These are phyloP conservation scores for Ciona savignyi DNA, from an alignment of 23 tunicate genomes.

Conservation along the genomic window DNA sequence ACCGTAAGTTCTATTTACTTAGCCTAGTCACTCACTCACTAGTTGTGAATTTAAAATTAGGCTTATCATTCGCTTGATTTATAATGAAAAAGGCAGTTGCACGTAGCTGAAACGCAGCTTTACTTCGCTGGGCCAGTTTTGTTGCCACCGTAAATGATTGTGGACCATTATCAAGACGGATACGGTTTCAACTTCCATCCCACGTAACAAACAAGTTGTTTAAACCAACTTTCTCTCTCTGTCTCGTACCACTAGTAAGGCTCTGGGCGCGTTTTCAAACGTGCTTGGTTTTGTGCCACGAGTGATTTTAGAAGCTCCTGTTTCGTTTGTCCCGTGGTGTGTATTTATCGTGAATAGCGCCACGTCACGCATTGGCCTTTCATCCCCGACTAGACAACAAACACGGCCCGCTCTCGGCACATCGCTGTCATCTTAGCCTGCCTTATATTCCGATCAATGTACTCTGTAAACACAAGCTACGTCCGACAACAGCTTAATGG, in stretches of 20 bases:
- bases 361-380: background rate
- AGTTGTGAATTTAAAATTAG: no score
- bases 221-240: background rate
- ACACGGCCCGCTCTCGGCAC: background rate
- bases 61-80: no score
- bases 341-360: background rate
- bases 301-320: background rate
- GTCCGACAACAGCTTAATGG: background rate
- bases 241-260: background rate
- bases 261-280: background rate
- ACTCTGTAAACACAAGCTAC: background rate
- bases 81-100: no score
- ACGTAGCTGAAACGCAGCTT: no score
- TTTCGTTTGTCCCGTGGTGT: background rate
- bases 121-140: no score
- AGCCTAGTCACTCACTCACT: no score
- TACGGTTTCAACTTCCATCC: no score
- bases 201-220: background rate
- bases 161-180: no score
- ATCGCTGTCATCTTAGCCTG: background rate
- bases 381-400: background rate
- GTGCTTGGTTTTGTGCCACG: background rate
- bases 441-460: background rate
- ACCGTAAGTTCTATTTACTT: no score
- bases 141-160: no score